Conservation (phyloP, 2,888 invertebrate species). For the Nasonovia ribisnigri region DNA sequence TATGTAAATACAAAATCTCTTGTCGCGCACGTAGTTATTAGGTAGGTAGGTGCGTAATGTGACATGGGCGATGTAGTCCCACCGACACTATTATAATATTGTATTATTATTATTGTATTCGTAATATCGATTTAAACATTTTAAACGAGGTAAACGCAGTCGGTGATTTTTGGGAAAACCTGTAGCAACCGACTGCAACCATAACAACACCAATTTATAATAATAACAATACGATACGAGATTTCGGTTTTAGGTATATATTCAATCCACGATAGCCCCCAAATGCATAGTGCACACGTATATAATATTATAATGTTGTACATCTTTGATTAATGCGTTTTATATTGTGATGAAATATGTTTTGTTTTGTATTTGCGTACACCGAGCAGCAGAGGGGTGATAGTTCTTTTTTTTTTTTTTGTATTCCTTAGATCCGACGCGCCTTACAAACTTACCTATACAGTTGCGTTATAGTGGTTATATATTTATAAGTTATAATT, state of each 20-base stretch:
- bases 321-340: not conserved
- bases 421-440: not conserved
- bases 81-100: not conserved
- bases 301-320: not conserved
- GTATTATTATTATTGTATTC: not conserved
- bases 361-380: not conserved
- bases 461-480: not conserved
- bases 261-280: not conserved
- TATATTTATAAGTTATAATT: not conserved
- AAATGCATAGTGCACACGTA: not conserved
- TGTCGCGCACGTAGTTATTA: not conserved
- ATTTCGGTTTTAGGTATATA: not conserved
- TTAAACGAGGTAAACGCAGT: not conserved
- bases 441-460: not conserved
- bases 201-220: not conserved
- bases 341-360: not conserved
- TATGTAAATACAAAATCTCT: not conserved
- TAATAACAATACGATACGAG: not conserved
- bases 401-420: not conserved
- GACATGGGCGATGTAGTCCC: not conserved
- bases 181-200: not conserved
- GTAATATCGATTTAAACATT: not conserved
- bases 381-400: not conserved
- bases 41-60: not conserved
- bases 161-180: not conserved